Evolutionary conservation across 2,797 vertebrate genomes (phyloP).

Genomic region (Okamejei kenojei): DNA sequence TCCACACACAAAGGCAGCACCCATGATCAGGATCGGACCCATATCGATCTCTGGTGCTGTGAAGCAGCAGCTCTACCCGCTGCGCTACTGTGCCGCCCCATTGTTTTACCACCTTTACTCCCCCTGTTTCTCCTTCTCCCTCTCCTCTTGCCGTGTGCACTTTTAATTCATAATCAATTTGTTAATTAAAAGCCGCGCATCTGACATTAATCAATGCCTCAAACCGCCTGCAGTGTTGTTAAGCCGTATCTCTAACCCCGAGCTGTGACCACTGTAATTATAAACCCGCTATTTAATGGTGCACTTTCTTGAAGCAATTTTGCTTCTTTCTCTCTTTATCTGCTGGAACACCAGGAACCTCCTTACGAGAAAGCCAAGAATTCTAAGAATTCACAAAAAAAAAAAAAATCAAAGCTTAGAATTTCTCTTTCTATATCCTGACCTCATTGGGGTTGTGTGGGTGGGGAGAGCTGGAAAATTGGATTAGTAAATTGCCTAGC

Average conservation of each 20-base stretch:
- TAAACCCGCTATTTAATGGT: background rate
- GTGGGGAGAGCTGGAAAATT: background rate
- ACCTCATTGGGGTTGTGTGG: background rate
- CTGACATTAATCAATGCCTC: background rate
- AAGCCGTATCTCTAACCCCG: background rate
- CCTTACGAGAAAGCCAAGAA: background rate
- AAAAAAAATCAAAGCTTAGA: conserved; percentile 15
- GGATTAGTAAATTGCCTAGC: background rate
- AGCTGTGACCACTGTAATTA: background rate
- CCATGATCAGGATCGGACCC: too few relatives aligned
- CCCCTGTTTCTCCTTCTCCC: background rate
- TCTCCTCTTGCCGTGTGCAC: background rate
- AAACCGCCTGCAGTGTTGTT: background rate
- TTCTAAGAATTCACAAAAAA: background rate
- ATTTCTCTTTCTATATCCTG: background rate
- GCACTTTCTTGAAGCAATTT: background rate
- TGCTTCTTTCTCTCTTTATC: conserved; percentile 7
- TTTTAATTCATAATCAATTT: conserved; percentile 10
- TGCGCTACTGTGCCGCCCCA: too few relatives aligned
- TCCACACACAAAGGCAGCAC: too few relatives aligned
- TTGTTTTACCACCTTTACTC: background rate
- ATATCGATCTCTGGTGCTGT: too few relatives aligned
- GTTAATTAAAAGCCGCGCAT: conserved; percentile 29
- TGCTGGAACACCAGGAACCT: background rate
- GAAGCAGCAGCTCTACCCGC: too few relatives aligned